Evolutionary conservation across 2,888 invertebrate genomes (phyloP), one percentile per base, ranked within the genome.

Genomic region (Ophraella communa): DNA sequence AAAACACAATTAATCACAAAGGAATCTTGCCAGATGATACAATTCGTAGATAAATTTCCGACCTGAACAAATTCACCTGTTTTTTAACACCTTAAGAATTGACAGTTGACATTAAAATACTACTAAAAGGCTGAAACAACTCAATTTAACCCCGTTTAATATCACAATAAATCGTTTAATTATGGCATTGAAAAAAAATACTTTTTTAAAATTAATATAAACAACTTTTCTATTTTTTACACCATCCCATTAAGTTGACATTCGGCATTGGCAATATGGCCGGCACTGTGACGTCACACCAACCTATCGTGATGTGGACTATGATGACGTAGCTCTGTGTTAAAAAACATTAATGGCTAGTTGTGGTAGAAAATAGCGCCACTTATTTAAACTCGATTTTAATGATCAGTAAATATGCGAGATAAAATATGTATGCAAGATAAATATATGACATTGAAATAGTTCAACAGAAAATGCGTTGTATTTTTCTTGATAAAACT

Each of bases 211-310:
- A 60, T 55, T 44, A 70, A 71, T 69, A 76, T 74, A 74, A 75
- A 69, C 60, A 69, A 69, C 65, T 66, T 57, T 64, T 49, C 54
- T 30, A 24, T 62, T 72, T 72, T 73, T 76, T 68, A 75, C 74
- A 79, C 76, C 78, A 78, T 77, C 74, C 74, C 77, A 73, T 66
- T 68, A 65, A 71, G 71, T 75, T 77, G 77, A 76, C 75, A 74
- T 74, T 73, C 69, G 66, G 68, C 78, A 79, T 73, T 68, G 64
- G 68, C 79, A 79, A 79, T 77, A 79, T 79, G 79, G 79, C 79
- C 76, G 77, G 72, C 74, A 61, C 57, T 75, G 75, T 27, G 49
- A 51, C 49, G 17, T 27, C 49, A 49, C 49, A 27, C 8, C n/a
- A n/a, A n/a, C n/a, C 1, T 51, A 27, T 14, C 20, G 44, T 60